phyloP scores from a whole-genome alignment of 2,113 vertebrate species.

The Corvus moneduloides region DNA sequence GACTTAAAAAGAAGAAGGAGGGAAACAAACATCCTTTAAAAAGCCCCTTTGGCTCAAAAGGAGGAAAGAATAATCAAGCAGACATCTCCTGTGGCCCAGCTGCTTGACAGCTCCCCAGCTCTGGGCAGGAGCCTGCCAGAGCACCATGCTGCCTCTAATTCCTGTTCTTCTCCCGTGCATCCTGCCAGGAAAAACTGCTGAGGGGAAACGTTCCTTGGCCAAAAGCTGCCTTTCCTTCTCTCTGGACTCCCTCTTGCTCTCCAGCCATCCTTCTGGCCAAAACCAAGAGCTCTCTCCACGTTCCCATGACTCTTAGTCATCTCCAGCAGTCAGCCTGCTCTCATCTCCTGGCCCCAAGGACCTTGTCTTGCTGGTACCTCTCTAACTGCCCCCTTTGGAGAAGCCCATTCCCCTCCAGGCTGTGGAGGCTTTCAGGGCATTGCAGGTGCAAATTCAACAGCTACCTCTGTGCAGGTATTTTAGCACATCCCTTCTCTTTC shows the following conservation, averaged over 20 bases:
- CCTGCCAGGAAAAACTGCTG: conserved; percentile 63
- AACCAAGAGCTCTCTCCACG: not conserved
- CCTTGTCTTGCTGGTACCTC: not conserved
- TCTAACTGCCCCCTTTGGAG: not conserved
- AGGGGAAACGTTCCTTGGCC: conserved; percentile 14
- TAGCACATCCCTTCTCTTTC: not conserved
- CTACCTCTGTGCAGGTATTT: not conserved
- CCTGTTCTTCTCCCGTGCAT: not conserved
- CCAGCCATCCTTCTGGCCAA: conserved; percentile 27
- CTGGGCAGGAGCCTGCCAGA: not conserved
- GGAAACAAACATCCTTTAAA: conserved; percentile 49
- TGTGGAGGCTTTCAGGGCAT: not conserved
- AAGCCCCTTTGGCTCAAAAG: conserved; percentile 46
- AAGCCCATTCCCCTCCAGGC: not conserved
- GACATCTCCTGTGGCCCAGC: not conserved
- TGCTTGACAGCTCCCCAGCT: not conserved
- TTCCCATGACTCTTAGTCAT: conserved; percentile 60
- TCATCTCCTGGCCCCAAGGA: not conserved
- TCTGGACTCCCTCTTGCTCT: not conserved
- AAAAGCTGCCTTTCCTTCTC: conserved; percentile 8
- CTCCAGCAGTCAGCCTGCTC: conserved; percentile 3
- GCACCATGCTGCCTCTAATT: not conserved
- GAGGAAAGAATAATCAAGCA: conserved; percentile 28
- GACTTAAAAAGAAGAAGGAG: conserved; percentile 17
- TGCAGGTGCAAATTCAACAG: not conserved